Percentiles rank a stretch among this genome's conserved stretches.
phyloP scores from a whole-genome alignment of 2,888 invertebrate genomes.

The Calliphora vomitoria region DNA sequence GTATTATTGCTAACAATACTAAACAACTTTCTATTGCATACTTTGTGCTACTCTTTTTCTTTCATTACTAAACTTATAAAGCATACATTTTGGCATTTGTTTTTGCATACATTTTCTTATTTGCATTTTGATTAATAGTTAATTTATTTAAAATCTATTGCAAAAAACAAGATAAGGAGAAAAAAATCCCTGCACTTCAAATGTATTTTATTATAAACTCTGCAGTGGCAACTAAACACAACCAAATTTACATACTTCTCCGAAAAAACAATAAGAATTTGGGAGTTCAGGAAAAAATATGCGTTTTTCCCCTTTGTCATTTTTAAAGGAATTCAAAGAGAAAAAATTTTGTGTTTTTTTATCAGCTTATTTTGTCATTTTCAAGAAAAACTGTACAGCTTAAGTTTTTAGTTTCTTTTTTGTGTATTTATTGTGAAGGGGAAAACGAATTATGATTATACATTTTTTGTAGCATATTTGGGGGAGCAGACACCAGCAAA shows the following conservation, averaged over 20 bases:
- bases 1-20: background rate
- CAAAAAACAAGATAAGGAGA: background rate
- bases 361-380: background rate
- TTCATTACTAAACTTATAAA: too few relatives aligned
- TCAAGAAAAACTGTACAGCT: background rate
- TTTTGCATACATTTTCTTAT: background rate
- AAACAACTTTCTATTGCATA: background rate
- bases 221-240: background rate
- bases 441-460: conserved; percentile 21
- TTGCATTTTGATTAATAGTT: conserved; percentile 59
- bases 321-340: background rate
- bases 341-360: background rate
- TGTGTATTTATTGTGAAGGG: background rate
- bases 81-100: too few relatives aligned
- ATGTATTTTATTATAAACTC: conserved; percentile 40
- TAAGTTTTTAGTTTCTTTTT: background rate
- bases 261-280: background rate
- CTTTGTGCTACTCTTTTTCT: background rate
- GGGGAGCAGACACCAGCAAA: background rate
- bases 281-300: background rate
- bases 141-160: conserved; percentile 54
- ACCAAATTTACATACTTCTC: background rate
- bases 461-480: conserved; percentile 1
- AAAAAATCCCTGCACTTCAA: conserved; percentile 16
- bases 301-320: background rate